These are phyloP conservation scores for Lepidochrysops patricia DNA, from an alignment of 2,888 invertebrate species.

Conservation along the genomic window DNA sequence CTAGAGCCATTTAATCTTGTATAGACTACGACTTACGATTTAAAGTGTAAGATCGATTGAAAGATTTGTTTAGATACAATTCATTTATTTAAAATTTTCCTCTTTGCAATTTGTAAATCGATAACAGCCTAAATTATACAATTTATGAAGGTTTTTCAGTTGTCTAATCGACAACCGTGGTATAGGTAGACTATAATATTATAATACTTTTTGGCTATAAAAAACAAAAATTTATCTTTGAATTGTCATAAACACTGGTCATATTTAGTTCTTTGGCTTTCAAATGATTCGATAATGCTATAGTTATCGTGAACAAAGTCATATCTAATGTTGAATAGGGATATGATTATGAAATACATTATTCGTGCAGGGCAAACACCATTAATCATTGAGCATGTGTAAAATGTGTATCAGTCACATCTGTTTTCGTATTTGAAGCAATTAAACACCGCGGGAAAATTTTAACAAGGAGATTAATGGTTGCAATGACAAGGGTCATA, in stretches of 20 bases:
- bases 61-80: neutral
- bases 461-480: constrained; percentile 11
- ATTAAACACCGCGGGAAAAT: constrained; percentile 12
- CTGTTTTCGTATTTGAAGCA: constrained; percentile 12
- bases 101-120: too few species aligned
- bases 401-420: constrained; percentile 10
- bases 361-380: neutral
- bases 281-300: neutral
- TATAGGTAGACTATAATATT: too few species aligned
- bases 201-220: too few species aligned
- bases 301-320: neutral
- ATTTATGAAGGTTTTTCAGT: too few species aligned
- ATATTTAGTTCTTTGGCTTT: too few species aligned
- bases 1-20: neutral
- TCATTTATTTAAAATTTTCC: neutral
- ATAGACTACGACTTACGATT: neutral
- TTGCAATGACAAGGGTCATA: constrained; percentile 7
- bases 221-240: too few species aligned
- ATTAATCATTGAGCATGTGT: constrained; percentile 8
- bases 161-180: too few species aligned
- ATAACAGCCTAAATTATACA: too few species aligned
- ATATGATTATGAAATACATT: constrained; percentile 3
- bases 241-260: too few species aligned
- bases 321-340: neutral
- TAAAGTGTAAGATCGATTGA: too few species aligned